phyloP scores from a whole-genome alignment of 1,140 invertebrate species.

The Drosophila trapezifrons region DNA sequence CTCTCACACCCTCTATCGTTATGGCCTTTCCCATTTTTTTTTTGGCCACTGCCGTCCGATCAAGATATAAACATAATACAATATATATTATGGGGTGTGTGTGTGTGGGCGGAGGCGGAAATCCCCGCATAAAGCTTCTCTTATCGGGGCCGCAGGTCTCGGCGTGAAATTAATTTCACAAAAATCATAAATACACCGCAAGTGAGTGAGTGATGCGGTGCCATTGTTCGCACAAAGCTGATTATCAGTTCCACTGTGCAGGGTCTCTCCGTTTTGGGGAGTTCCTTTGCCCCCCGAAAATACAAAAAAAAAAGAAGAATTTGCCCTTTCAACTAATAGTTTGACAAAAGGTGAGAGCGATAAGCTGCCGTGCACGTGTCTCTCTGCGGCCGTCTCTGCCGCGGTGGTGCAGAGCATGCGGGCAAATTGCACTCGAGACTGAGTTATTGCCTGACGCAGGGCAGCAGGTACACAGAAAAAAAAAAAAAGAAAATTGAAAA shows the following conservation, averaged over 20 bases:
- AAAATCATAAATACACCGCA: slow-evolving; percentile 23
- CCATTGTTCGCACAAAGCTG: slow-evolving; percentile 42
- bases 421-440: slow-evolving; percentile 81
- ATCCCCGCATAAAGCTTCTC: slow-evolving; percentile 36
- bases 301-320: slow-evolving; percentile 2
- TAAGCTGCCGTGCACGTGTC: slow-evolving; percentile 58
- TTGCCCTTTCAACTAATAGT: slow-evolving; percentile 55
- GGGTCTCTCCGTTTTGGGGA: neutral
- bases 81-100: neutral
- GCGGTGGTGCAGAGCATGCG: slow-evolving; percentile 26
- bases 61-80: slow-evolving; percentile 29
- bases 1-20: slow-evolving; percentile 6
- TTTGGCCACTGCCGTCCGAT: slow-evolving; percentile 8
- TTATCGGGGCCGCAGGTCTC: slow-evolving; percentile 32
- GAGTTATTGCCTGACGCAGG: slow-evolving; percentile 74
- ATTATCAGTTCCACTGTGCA: slow-evolving; percentile 40
- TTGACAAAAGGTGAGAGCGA: slow-evolving; percentile 71
- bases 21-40: slow-evolving; percentile 1
- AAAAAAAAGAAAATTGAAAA: slow-evolving; percentile 1
- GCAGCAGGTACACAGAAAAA: slow-evolving; percentile 32
- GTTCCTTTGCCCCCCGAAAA: neutral
- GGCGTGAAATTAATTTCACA: slow-evolving; percentile 53
- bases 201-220: slow-evolving; percentile 9
- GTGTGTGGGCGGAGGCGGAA: slow-evolving; percentile 1
- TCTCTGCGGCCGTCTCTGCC: slow-evolving; percentile 3